phyloP scores from a whole-genome alignment of 2,797 vertebrate species.

The Ptychadena robeensis region DNA sequence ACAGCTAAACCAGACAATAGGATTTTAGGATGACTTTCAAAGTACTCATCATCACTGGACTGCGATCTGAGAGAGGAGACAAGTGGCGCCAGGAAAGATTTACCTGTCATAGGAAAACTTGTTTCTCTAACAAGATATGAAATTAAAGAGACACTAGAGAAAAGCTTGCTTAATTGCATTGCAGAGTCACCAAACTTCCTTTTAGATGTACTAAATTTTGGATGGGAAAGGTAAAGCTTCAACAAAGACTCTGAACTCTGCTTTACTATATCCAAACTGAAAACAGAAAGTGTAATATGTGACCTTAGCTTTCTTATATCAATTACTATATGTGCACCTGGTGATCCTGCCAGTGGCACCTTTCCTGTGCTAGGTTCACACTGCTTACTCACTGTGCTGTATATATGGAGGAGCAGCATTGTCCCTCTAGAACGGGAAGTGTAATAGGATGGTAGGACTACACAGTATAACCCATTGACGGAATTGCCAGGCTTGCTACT shows the following conservation, averaged over 20 bases:
- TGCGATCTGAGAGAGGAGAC: constrained; percentile 48
- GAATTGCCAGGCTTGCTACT: too few relatives aligned
- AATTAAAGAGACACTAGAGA: constrained; percentile 50
- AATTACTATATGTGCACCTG: not conserved
- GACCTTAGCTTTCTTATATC: not conserved
- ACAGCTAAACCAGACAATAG: constrained; percentile 51
- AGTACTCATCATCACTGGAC: constrained; percentile 44
- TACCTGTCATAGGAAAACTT: constrained; percentile 54
- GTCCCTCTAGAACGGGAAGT: too few relatives aligned
- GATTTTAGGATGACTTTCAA: constrained; percentile 54
- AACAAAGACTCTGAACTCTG: too few relatives aligned
- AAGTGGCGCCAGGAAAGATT: constrained; percentile 58
- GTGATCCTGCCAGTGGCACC: not conserved
- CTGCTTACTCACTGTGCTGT: not conserved
- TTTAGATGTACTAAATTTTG: constrained; percentile 8
- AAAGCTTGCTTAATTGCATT: constrained; percentile 37
- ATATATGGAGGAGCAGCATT: too few relatives aligned
- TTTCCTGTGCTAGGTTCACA: not conserved
- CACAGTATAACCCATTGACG: too few relatives aligned
- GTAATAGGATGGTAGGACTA: too few relatives aligned
- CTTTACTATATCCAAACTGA: not conserved
- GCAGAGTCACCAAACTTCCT: constrained; percentile 40
- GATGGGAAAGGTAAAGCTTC: not conserved
- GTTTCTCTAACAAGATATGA: constrained; percentile 49
- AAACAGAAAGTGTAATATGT: not conserved